Percentiles rank a stretch among this genome's conserved stretches.
Evolutionary conservation across 2,113 vertebrate genomes (phyloP).

Genomic region (Merops nubicus): DNA sequence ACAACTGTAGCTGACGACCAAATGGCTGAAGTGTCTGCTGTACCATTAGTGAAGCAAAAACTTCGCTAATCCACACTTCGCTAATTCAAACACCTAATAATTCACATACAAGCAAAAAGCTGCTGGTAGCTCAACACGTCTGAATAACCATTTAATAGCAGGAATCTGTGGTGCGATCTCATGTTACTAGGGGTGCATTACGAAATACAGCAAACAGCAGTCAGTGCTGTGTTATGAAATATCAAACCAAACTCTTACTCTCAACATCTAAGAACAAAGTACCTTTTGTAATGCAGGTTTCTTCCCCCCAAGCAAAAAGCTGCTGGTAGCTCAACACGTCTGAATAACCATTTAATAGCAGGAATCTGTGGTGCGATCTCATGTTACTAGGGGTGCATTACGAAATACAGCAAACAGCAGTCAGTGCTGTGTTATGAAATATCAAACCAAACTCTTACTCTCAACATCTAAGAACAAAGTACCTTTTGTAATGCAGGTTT

Average conservation of each 20-base stretch:
- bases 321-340: neutral
- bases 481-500: constrained; percentile 48
- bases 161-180: constrained; percentile 1
- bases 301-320: constrained; percentile 18
- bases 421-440: constrained; percentile 11
- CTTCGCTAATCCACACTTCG: constrained; percentile 18
- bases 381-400: neutral
- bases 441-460: constrained; percentile 23
- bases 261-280: constrained; percentile 45
- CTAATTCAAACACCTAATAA: constrained; percentile 58
- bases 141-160: constrained; percentile 41
- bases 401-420: constrained; percentile 16
- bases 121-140: neutral
- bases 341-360: constrained; percentile 41
- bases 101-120: constrained; percentile 19
- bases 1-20: constrained; percentile 20
- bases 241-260: constrained; percentile 23
- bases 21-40: constrained; percentile 33
- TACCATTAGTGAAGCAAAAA: neutral
- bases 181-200: neutral
- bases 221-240: constrained; percentile 11
- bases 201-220: constrained; percentile 16
- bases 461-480: constrained; percentile 45
- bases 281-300: constrained; percentile 53
- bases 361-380: constrained; percentile 1